Conservation (phyloP, 2,888 invertebrate genomes). For the Netelia melanura region DNA sequence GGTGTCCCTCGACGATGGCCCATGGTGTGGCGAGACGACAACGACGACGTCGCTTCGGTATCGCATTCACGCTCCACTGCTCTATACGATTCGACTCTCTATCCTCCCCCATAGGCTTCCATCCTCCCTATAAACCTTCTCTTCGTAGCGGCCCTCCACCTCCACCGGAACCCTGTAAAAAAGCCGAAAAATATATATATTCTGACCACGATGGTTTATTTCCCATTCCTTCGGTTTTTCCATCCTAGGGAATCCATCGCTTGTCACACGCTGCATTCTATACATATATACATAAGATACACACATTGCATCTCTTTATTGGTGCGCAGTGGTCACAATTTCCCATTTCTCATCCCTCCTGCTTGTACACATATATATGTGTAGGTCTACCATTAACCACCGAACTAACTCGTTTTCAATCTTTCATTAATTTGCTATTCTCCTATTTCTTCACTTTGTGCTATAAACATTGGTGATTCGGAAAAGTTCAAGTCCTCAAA, state of each 20-base stretch:
- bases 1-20: constrained; percentile 72
- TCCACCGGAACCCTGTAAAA: constrained; percentile 51
- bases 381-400: no score
- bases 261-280: constrained; percentile 52
- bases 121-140: constrained; percentile 55
- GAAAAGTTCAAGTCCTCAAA: no score
- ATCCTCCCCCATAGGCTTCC: constrained; percentile 52
- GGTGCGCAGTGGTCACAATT: background rate
- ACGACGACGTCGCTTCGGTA: constrained; percentile 79
- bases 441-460: no score
- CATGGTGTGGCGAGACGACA: constrained; percentile 75
- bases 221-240: constrained; percentile 68
- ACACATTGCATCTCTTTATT: constrained; percentile 1
- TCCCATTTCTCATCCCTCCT: background rate
- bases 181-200: constrained; percentile 37
- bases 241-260: constrained; percentile 61
- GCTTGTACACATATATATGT: background rate
- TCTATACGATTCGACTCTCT: constrained; percentile 62
- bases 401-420: no score
- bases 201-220: constrained; percentile 41
- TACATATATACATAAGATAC: background rate
- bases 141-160: constrained; percentile 10
- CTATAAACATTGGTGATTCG: no score
- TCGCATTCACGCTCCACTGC: constrained; percentile 83
- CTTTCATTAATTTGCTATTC: no score